phyloP scores from a whole-genome alignment of 2,113 vertebrate species.

The Benitochromis conjunctus region DNA sequence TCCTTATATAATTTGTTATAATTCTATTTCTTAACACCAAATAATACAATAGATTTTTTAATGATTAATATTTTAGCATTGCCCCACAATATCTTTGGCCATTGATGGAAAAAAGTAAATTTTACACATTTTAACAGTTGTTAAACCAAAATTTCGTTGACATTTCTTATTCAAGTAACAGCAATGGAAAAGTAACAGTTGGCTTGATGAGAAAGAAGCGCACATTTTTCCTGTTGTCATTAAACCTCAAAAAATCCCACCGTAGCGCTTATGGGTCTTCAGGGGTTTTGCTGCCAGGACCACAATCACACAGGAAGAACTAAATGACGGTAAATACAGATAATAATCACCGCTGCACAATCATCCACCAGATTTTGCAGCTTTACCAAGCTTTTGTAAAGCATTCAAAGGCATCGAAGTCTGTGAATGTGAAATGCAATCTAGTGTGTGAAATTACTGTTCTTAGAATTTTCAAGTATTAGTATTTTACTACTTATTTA shows the following conservation, averaged over 20 bases:
- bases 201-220: background rate
- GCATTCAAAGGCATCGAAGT: background rate
- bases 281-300: background rate
- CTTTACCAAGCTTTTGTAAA: background rate
- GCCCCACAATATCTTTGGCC: background rate
- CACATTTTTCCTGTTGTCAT: background rate
- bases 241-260: background rate
- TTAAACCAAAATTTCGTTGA: background rate
- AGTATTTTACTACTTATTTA: background rate
- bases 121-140: background rate
- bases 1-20: background rate
- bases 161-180: background rate
- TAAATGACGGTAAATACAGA: background rate
- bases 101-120: background rate
- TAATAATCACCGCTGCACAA: background rate
- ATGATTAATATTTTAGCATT: background rate
- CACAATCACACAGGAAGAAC: background rate
- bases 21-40: background rate
- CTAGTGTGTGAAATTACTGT: background rate
- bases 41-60: background rate
- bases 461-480: background rate
- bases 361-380: background rate
- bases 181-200: background rate
- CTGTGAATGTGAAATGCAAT: background rate
- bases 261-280: background rate